Base-by-base conservation (phyloP, 2,113 vertebrate genomes). In the Caranx melampygus region DNA sequence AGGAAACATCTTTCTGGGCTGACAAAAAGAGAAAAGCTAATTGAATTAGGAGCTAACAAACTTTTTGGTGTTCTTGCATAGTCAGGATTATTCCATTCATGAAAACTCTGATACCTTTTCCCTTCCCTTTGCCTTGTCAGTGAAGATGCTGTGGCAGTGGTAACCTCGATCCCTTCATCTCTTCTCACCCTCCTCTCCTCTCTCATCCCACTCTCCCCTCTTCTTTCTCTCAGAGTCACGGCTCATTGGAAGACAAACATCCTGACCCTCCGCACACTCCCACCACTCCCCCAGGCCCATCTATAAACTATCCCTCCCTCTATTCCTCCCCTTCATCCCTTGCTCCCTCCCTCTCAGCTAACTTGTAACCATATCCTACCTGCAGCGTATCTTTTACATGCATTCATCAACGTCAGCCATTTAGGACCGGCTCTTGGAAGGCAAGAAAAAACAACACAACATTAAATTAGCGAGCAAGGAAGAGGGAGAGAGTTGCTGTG, bases 351-450 rank as follows among this genome's bases (percentile, higher is more conserved):
- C 88, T 84, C 83, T 40, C 89, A 91, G 87, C 89, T 87, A 90
- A 93, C 87, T 79, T 92, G 95, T 95, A 96, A 97, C 93, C 87
- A 57, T 94, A 97, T 93, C 93, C 94, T 95, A 95, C 95, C 92
- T 95, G 94, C 95, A 96, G 93, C 89, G 72, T 93, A 93, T 95
- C 91, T 84, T 91, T 96, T 94, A 95, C 95, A 94, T 90, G 91
- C 95, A 95, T 96, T 95, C 94, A 95, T 96, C 95, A 96, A 94
- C 54, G 93, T 95, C 95, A 95, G 92, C 90, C 93, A 81, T 92
- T 94, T 92, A 90, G 94, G 94, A 90, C 93, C 85, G 88, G 84
- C 92, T 93, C 91, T 92, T 62, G 78, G 78, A 84, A 81, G 85
- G 87, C 65, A 71, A 79, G 84, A 85, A 85, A 82, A 93, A 89